Evolutionary conservation across 2,797 vertebrate genomes (phyloP).

Genomic region (Hippoglossus hippoglossus): DNA sequence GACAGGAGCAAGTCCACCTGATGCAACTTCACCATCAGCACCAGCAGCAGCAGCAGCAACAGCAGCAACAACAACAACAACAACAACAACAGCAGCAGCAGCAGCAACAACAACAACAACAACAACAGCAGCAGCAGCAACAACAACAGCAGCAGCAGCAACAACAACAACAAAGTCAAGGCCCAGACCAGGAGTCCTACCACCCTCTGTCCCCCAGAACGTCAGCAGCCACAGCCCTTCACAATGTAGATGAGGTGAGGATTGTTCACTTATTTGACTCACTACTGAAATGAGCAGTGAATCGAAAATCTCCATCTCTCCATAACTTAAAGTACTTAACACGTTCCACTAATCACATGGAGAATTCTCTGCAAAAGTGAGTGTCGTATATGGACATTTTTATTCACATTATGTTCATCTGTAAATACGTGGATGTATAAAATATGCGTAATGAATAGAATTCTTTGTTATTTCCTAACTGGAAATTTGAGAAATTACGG

Average conservation of each 20-base stretch:
- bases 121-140: conserved; percentile 84
- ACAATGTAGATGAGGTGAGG: conserved; percentile 96
- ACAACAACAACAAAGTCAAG: conserved; percentile 87
- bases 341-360: too few relatives aligned
- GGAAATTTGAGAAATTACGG: not conserved
- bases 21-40: conserved; percentile 96
- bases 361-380: too few relatives aligned
- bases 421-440: too few relatives aligned
- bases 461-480: not conserved
- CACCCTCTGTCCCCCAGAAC: conserved; percentile 91
- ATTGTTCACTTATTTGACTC: not conserved
- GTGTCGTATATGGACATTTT: too few relatives aligned
- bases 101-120: conserved; percentile 85
- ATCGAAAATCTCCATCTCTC: too few relatives aligned
- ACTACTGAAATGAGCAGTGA: not conserved
- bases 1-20: conserved; percentile 93
- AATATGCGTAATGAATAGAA: too few relatives aligned
- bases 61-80: conserved; percentile 81
- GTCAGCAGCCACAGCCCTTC: conserved; percentile 93
- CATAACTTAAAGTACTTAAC: too few relatives aligned
- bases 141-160: conserved; percentile 85
- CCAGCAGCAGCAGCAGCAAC: conserved; percentile 86
- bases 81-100: conserved; percentile 88
- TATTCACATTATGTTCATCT: too few relatives aligned
- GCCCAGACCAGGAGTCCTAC: conserved; percentile 90